Percentiles rank a stretch among this genome's conserved stretches.
Evolutionary conservation across 2,113 vertebrate species (phyloP).

Genomic region (Apaloderma vittatum): DNA sequence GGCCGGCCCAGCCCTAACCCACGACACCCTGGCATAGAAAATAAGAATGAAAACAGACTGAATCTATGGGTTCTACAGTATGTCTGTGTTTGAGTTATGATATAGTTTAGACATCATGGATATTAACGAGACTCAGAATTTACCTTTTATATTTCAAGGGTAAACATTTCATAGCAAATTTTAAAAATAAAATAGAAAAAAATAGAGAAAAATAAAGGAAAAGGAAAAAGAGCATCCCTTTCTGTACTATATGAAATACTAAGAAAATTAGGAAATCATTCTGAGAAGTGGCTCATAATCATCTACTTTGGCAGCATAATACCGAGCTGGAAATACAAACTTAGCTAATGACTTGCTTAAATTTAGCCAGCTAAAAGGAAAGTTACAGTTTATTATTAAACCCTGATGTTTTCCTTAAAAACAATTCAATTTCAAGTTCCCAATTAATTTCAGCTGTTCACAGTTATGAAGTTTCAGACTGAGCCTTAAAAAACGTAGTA

Average conservation of each 20-base stretch:
- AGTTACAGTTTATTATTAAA: neutral
- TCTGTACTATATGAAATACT: neutral
- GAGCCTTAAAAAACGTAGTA: neutral
- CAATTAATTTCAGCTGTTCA: neutral
- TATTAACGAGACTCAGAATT: neutral
- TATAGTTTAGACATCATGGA: neutral
- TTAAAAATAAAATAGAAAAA: neutral
- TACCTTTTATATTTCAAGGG: neutral
- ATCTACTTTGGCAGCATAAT: neutral
- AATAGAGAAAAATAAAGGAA: neutral
- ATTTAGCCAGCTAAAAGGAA: neutral
- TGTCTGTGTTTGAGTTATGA: neutral
- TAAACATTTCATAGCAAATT: neutral
- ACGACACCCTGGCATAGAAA: no score
- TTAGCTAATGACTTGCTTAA: neutral
- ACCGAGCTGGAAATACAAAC: neutral
- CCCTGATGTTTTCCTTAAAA: neutral
- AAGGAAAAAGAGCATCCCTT: fast-evolving
- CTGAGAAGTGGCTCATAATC: neutral
- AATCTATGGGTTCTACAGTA: neutral
- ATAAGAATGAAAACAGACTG: neutral
- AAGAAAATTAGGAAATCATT: neutral
- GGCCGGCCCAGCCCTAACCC: no score
- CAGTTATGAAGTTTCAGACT: neutral
- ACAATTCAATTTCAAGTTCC: neutral